Evolutionary conservation across 2,797 vertebrate genomes (phyloP).

Genomic region (Bradypodion ventrale): DNA sequence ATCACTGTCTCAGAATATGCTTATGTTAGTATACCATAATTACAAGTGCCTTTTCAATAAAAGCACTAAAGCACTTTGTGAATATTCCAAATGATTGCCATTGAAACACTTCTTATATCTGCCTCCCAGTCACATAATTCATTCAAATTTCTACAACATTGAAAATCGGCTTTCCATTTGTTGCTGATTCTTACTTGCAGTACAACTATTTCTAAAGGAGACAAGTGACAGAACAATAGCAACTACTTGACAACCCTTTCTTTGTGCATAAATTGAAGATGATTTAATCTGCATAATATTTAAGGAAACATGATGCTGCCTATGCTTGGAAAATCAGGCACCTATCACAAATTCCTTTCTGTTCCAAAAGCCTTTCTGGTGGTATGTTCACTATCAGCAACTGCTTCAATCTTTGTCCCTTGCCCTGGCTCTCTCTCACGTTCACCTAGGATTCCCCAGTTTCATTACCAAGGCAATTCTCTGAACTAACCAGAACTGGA

Average conservation of each 20-base stretch:
- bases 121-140: background rate
- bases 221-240: slow-evolving; percentile 17
- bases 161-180: slow-evolving; percentile 8
- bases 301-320: background rate
- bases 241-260: background rate
- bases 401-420: too few species aligned
- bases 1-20: background rate
- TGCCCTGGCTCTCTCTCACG: too few species aligned
- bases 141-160: slow-evolving; percentile 3
- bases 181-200: background rate
- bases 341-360: background rate
- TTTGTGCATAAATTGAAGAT: slow-evolving; percentile 8
- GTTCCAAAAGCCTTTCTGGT: background rate
- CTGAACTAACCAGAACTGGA: too few species aligned
- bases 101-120: background rate
- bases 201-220: background rate
- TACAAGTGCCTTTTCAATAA: background rate
- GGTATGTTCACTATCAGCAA: too few species aligned
- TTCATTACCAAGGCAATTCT: too few species aligned
- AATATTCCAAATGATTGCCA: background rate
- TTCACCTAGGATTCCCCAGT: too few species aligned
- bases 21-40: background rate
- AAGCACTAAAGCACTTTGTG: background rate
- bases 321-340: background rate
- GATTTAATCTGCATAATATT: slow-evolving; percentile 6